These are phyloP conservation scores for Spodoptera exigua DNA, from an alignment of 2,888 invertebrate species.

Conservation along the genomic window DNA sequence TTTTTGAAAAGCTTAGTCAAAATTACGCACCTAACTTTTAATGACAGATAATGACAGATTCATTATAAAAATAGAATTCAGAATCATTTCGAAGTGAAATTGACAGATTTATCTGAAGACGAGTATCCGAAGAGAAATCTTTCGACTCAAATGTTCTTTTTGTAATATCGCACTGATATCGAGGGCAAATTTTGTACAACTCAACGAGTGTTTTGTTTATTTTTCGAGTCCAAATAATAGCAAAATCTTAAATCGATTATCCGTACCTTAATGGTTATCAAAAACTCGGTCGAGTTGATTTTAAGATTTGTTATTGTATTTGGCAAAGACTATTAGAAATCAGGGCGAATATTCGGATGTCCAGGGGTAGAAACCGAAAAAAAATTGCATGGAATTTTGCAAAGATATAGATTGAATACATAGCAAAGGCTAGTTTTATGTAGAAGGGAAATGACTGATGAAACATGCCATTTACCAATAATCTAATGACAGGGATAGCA, in stretches of 20 bases:
- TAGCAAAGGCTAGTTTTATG: too few relatives aligned
- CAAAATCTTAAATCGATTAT: constrained; percentile 36
- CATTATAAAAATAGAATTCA: constrained; percentile 4
- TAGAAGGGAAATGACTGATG: too few relatives aligned
- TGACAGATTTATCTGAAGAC: constrained; percentile 6
- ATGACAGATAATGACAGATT: too few relatives aligned
- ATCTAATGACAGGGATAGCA: too few relatives aligned
- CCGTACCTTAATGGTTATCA: constrained; percentile 11
- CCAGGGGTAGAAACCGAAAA: neutral
- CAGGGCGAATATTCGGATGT: neutral
- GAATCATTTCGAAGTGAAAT: constrained; percentile 1
- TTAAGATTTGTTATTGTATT: neutral
- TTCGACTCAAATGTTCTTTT: constrained; percentile 7
- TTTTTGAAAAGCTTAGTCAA: too few relatives aligned
- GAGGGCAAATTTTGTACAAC: constrained; percentile 14
- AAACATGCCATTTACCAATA: too few relatives aligned
- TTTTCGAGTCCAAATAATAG: constrained; percentile 27
- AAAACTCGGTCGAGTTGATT: constrained; percentile 23
- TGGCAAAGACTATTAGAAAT: neutral
- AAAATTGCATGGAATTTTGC: neutral
- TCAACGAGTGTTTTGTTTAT: constrained; percentile 27
- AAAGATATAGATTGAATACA: too few relatives aligned
- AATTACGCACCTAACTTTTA: too few relatives aligned
- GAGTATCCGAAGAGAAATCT: constrained; percentile 17
- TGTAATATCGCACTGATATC: constrained; percentile 8